Evolutionary conservation across 2,797 vertebrate species (phyloP).

Genomic region (Channallabes apus): DNA sequence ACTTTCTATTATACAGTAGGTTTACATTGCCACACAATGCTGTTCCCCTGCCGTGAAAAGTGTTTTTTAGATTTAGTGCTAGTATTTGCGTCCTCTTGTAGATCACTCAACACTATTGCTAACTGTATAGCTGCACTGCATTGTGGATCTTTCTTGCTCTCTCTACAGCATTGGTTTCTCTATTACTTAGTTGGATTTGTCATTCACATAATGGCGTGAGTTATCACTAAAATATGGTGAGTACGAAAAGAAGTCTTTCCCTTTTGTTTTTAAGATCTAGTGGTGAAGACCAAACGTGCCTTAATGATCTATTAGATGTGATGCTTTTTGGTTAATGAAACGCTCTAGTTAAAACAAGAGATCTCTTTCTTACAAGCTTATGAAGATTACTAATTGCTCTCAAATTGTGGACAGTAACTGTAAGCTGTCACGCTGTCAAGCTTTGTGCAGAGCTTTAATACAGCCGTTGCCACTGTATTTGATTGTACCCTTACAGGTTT

Average conservation of each 20-base stretch:
- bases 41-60: not conserved
- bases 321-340: slow-evolving; percentile 1
- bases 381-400: not conserved
- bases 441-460: not conserved
- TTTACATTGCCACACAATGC: not conserved
- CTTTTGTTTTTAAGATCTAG: not conserved
- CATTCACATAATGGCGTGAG: not conserved
- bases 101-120: not conserved
- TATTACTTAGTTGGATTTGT: not conserved
- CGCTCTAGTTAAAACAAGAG: not conserved
- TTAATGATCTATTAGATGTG: not conserved
- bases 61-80: not conserved
- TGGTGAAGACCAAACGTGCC: not conserved
- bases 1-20: too few species aligned
- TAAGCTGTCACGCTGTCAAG: not conserved
- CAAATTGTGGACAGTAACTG: not conserved
- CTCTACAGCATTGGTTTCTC: not conserved
- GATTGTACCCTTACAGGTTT: not conserved
- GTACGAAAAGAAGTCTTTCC: not conserved
- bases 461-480: not conserved
- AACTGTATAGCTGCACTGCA: not conserved
- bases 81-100: not conserved
- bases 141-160: not conserved
- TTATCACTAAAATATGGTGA: not conserved
- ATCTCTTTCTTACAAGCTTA: not conserved